Evolutionary conservation across 2,113 vertebrate genomes (phyloP).

Genomic region (Alexandromys fortis): DNA sequence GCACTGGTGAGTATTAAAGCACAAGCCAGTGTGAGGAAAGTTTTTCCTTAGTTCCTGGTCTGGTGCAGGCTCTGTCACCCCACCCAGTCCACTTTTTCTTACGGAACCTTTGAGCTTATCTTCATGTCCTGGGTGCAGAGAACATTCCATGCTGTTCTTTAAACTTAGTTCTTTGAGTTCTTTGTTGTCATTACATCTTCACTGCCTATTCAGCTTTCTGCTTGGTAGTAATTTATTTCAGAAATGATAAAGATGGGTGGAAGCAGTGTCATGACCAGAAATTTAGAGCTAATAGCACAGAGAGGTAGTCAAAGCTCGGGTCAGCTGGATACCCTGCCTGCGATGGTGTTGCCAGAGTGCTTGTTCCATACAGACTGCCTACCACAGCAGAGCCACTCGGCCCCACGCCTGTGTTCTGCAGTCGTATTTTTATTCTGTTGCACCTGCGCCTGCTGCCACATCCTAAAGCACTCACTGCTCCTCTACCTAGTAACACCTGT

Average conservation of each 20-base stretch:
- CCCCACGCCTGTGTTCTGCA: background rate
- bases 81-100: background rate
- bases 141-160: slow-evolving; percentile 31
- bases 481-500: background rate
- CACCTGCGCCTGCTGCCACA: background rate
- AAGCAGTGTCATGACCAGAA: background rate
- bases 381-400: background rate
- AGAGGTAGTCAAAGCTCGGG: background rate
- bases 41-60: background rate
- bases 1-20: background rate
- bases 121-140: slow-evolving; percentile 22
- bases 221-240: background rate
- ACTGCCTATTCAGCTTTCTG: slow-evolving; percentile 42
- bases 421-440: background rate
- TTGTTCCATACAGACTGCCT: background rate
- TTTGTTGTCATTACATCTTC: slow-evolving; percentile 13
- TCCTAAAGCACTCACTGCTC: background rate
- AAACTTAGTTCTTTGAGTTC: slow-evolving; percentile 66
- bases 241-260: background rate
- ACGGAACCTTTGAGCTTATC: background rate
- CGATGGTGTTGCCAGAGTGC: background rate
- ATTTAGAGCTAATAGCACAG: background rate
- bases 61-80: background rate
- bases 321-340: too few species aligned
- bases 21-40: background rate